Evolutionary conservation across 1,140 invertebrate genomes (phyloP).

Genomic region (Aphis gossypii): DNA sequence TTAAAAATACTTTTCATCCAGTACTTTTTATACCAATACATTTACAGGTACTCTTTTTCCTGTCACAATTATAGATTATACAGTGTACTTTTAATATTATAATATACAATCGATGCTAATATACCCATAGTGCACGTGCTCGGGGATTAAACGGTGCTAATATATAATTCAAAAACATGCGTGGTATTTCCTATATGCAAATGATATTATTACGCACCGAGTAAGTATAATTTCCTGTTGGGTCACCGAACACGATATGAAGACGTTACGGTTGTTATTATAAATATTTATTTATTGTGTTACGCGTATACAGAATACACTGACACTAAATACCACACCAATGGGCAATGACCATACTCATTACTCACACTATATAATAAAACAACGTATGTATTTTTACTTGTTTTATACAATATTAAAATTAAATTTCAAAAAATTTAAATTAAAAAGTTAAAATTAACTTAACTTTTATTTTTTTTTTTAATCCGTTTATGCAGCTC

Average conservation of each 20-base stretch:
- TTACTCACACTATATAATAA: too few relatives aligned
- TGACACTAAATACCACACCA: background rate
- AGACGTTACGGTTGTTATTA: background rate
- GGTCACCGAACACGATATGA: background rate
- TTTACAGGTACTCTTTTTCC: background rate
- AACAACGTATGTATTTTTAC: too few relatives aligned
- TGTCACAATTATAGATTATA: background rate
- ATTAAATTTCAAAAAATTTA: too few relatives aligned
- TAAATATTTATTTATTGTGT: background rate
- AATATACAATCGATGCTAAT: background rate
- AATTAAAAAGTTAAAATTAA: too few relatives aligned
- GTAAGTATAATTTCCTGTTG: background rate
- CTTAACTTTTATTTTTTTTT: too few relatives aligned
- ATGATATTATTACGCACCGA: background rate
- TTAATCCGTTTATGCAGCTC: too few relatives aligned
- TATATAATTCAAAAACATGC: constrained; percentile 17
- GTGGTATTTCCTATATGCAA: constrained; percentile 1
- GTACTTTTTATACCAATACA: background rate
- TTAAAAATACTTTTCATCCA: background rate
- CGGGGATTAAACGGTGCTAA: background rate
- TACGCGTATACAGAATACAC: background rate
- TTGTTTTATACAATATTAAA: too few relatives aligned
- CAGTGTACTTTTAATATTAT: background rate
- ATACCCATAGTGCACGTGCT: background rate
- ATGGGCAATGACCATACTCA: too few relatives aligned